A percentile compares a stretch with the other conserved stretches of the same genome.
Evolutionary conservation across 2,888 invertebrate genomes (phyloP).

Genomic region (Zygothrica quintamaculata): DNA sequence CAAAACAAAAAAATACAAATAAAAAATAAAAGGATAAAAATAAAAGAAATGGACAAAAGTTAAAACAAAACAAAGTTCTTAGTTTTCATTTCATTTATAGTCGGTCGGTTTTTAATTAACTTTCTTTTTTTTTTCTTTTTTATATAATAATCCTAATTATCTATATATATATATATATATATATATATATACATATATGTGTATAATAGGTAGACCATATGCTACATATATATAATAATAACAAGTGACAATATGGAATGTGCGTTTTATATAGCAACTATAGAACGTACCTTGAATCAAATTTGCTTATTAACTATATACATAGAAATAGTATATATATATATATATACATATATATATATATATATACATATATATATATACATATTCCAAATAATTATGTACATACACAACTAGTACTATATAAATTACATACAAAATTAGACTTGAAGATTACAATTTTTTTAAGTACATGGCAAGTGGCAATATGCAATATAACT

Average conservation of each 20-base stretch:
- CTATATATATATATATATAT: constrained; percentile 1
- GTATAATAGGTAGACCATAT: neutral
- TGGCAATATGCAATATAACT: constrained; percentile 18
- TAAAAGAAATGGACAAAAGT: constrained; percentile 40
- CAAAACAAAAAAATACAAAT: constrained; percentile 36
- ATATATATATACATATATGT: constrained; percentile 1
- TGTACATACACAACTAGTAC: constrained; percentile 45
- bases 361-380: neutral
- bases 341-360: neutral
- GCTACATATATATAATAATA: no score
- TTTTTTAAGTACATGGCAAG: constrained; percentile 81
- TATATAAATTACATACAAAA: constrained; percentile 37
- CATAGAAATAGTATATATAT: neutral
- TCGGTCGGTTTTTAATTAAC: constrained; percentile 12
- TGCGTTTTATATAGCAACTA: constrained; percentile 14
- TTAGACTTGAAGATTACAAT: constrained; percentile 47
- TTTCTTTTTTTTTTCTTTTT: no score
- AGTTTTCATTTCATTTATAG: constrained; percentile 43
- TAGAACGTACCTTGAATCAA: constrained; percentile 8
- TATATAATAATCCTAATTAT: constrained; percentile 14
- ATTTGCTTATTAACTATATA: constrained; percentile 18
- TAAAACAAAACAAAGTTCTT: no score
- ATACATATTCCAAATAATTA: constrained; percentile 33
- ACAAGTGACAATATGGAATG: constrained; percentile 40
- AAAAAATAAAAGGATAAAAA: constrained; percentile 72